These are phyloP conservation scores for Sylvicapra grimmia DNA, from an alignment of 2,113 vertebrate species.

Conservation along the genomic window DNA sequence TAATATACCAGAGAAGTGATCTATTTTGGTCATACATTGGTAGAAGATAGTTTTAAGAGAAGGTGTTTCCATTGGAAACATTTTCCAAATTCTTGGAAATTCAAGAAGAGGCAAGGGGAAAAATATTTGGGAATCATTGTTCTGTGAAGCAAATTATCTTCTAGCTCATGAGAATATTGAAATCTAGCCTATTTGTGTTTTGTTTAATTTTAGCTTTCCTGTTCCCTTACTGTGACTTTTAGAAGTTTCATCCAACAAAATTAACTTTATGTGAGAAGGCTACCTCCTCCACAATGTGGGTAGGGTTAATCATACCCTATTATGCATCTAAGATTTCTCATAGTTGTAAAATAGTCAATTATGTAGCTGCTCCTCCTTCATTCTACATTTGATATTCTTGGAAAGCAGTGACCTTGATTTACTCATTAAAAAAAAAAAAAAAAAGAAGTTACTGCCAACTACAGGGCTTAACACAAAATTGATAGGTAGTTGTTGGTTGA, in stretches of 20 bases:
- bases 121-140: not conserved
- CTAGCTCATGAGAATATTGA: not conserved
- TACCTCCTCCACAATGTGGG: not conserved
- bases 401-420: constrained; percentile 29
- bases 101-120: not conserved
- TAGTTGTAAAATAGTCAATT: not conserved
- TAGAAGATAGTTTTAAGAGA: not conserved
- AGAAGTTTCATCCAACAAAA: not conserved
- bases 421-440: not conserved
- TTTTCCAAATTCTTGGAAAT: not conserved
- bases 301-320: not conserved
- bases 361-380: not conserved
- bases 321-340: not conserved
- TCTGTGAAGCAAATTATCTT: not conserved
- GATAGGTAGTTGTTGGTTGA: not conserved
- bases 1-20: not conserved
- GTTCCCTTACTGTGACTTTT: not conserved
- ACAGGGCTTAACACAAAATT: not conserved
- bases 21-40: not conserved
- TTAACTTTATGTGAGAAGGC: constrained; percentile 19
- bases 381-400: not conserved
- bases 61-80: not conserved
- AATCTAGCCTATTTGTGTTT: not conserved
- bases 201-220: constrained; percentile 50
- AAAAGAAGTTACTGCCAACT: not conserved